Base-by-base conservation (phyloP, 2,113 vertebrate genomes). In the Sorex araneus region DNA sequence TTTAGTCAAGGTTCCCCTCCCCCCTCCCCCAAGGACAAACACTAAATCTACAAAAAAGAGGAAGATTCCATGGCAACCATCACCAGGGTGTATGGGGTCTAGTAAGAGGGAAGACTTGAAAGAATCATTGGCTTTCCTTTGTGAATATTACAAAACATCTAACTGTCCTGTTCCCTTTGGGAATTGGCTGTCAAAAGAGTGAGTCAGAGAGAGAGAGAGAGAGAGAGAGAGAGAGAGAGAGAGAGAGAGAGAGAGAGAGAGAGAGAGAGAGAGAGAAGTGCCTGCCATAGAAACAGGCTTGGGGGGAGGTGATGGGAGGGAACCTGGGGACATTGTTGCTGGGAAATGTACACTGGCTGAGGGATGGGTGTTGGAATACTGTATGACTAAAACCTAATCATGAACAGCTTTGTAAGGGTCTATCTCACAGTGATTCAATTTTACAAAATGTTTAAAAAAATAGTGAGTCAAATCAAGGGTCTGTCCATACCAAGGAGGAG, bases 61-160 rank as follows among this genome's bases (percentile, higher is more conserved):
- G 57, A 67, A 75, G 69, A 71, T 36, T 83, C 90, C 88, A 82
- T 90, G 90, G 91, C 67, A 94, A 95, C 88, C 71, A 18, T 80
- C 47, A 30, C 88, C 57, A 80, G 63, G 66, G 66, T 23, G 40
- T 34, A 23, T 0, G 2, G 32, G 3, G 19, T 9, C 40, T 5
- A 47, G 7, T 70, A 78, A 94, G 36, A 67, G 47, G 78, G 57
- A 47, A 32, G 3, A 94, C 45, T 5, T 1, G 10, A 50, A 70
- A 82, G 67, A 43, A 60, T 19, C 0, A 12, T 16, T 81, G 50
- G 25, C 71, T 92, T 94, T 30, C 63, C 73, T 69, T 70, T 36
- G 32, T 34, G 60, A 82, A 13, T 13, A 36, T 3, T 45, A 64
- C 34, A 34, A n/a, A 50, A 23, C 6, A 0, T 1, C 4, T 30